phyloP scores from a whole-genome alignment of 2,888 invertebrate genomes.

The Dendrolimus pini region DNA sequence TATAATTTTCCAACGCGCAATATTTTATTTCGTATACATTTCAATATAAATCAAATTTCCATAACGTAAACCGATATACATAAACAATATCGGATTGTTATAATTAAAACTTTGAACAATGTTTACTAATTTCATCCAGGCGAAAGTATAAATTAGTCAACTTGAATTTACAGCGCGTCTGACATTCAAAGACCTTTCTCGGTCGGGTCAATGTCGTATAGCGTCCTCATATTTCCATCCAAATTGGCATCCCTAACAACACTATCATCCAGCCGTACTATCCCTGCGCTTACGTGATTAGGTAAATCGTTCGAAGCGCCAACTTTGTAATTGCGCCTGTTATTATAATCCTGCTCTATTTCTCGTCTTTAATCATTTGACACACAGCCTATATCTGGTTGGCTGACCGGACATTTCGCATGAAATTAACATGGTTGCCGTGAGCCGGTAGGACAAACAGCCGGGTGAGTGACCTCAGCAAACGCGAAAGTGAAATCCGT shows the following conservation, averaged over 20 bases:
- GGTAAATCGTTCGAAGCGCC: slow-evolving; percentile 21
- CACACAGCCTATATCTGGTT: slow-evolving; percentile 14
- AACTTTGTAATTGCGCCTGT: slow-evolving; percentile 9
- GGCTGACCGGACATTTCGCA: slow-evolving; percentile 17
- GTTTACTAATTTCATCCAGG: neutral
- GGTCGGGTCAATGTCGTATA: slow-evolving; percentile 1
- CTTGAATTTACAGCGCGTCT: neutral
- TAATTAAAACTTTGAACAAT: neutral
- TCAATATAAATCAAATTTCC: neutral
- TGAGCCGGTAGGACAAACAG: slow-evolving; percentile 32
- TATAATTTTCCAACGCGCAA: no score
- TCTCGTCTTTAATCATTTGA: slow-evolving; percentile 11
- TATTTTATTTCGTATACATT: no score
- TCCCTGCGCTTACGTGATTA: slow-evolving; percentile 29
- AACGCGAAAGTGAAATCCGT: slow-evolving; percentile 59
- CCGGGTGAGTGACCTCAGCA: slow-evolving; percentile 38
- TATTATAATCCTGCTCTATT: slow-evolving; percentile 8
- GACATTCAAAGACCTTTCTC: slow-evolving; percentile 3
- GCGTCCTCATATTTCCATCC: neutral
- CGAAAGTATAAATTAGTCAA: neutral
- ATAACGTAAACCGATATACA: neutral
- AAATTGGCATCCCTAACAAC: slow-evolving; percentile 5
- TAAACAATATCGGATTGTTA: neutral
- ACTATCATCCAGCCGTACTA: slow-evolving; percentile 22
- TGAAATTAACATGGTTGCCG: slow-evolving; percentile 25